Evolutionary conservation across 2,888 invertebrate genomes (phyloP), one percentile per base, ranked within the genome.

Genomic region (Cataglyphis rosenhaueri): DNA sequence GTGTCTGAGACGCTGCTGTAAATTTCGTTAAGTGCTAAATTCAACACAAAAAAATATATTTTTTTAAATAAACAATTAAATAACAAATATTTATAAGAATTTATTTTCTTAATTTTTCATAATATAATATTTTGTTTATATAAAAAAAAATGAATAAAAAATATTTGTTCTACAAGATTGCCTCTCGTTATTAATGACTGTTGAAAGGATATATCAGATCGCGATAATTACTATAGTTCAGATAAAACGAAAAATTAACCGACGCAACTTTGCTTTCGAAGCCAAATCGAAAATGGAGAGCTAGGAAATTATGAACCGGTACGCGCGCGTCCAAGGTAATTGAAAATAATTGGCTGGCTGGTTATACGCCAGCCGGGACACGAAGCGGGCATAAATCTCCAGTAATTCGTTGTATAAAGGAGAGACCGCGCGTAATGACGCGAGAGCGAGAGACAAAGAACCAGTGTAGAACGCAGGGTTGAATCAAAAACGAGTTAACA

Each of bases 261-360:
- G 57, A 15, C 29, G 57, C 44, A 59, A 74, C 29, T 61, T 52
- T 21, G 44, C 66, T 81, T 55, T 61, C 79, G 25, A 32, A 41
- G 41, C 64, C 85, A 75, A 71, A 68, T 84, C 89, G 83, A 89
- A 89, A 89, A 89, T 82, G 87, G 85, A 84, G 83, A 85, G 79
- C 82, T 86, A 88, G 84, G 64, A 84, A 89, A 89, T 88, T 88
- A 88, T 81, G 88, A 87, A 74, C 79, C 83, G 84, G 71, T 82
- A 82, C 73, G 70, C 82, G 85, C 73, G 79, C 83, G 87, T 83
- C 59, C 61, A 68, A 71, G 89, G 85, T 91, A 91, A 91, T 91
- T 91, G 91, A 91, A 91, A 91, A 91, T 91, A 91, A 91, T 91
- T 90, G 90, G 86, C 81, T 68, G 82, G 68, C 79, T 86, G 89